A percentile compares a stretch with the other conserved stretches of the same genome.
Conservation (phyloP, 2,888 invertebrate species). For the Dasysyrphus albostriatus region DNA sequence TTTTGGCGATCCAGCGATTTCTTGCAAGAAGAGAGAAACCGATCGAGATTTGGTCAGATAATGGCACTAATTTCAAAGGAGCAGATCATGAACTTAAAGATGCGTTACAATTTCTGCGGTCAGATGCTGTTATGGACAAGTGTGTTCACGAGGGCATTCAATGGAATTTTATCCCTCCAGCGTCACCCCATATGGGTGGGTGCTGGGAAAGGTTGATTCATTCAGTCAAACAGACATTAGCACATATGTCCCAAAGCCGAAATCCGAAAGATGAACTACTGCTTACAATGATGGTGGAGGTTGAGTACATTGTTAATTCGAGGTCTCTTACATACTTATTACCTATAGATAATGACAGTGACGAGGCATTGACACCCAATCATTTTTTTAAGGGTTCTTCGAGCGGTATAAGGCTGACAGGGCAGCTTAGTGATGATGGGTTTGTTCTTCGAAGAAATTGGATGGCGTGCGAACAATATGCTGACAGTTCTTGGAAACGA, state of each 20-base stretch:
- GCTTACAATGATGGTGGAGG: slow-evolving; percentile 32
- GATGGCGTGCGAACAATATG: slow-evolving; percentile 17
- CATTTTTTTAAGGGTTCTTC: slow-evolving; percentile 37
- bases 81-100: slow-evolving; percentile 34
- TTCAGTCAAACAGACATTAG: slow-evolving; percentile 9
- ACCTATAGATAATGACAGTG: slow-evolving; percentile 20
- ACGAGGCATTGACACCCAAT: slow-evolving; percentile 36
- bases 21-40: slow-evolving; percentile 50
- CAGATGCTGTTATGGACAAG: background rate
- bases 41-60: slow-evolving; percentile 56
- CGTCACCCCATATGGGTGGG: slow-evolving; percentile 33
- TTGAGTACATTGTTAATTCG: slow-evolving; percentile 17
- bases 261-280: slow-evolving; percentile 26
- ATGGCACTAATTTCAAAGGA: slow-evolving; percentile 72
- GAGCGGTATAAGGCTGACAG: slow-evolving; percentile 11
- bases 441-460: slow-evolving; percentile 22
- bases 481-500: slow-evolving; percentile 15
- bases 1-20: slow-evolving; percentile 55
- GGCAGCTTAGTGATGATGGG: slow-evolving; percentile 23
- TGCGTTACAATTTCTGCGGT: background rate
- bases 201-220: slow-evolving; percentile 21
- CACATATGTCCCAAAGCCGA: background rate
- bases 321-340: slow-evolving; percentile 13
- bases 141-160: background rate
- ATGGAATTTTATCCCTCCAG: slow-evolving; percentile 44